These are phyloP conservation scores for Zoroaster sp. DNA, from an alignment of 53 echinoderm and acorn worm genomes.

Conservation along the genomic window DNA sequence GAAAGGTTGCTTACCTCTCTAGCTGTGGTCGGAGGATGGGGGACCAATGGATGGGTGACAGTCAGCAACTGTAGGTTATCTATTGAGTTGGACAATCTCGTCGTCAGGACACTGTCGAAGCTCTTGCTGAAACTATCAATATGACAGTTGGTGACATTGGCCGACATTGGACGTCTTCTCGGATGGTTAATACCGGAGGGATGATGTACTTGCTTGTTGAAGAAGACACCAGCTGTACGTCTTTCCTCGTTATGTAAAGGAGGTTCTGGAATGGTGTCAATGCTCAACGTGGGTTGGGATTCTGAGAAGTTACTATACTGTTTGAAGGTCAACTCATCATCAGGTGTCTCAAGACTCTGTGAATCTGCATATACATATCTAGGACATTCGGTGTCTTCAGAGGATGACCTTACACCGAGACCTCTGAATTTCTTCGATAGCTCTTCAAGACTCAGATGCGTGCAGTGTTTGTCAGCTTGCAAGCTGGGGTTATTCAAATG, in stretches of 20 bases:
- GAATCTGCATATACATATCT: not conserved
- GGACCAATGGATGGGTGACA: conserved; percentile 1
- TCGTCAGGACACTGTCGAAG: conserved; percentile 8
- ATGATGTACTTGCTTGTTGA: conserved; percentile 28
- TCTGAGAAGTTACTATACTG: not conserved
- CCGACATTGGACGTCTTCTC: conserved; percentile 26
- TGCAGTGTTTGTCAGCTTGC: not conserved
- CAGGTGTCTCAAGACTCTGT: not conserved
- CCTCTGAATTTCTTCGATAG: conserved; percentile 2
- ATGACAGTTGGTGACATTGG: not conserved
- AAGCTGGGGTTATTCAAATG: not conserved
- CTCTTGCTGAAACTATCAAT: conserved; percentile 14
- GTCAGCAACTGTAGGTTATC: conserved; percentile 3
- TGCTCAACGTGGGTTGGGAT: not conserved
- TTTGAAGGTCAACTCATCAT: not conserved
- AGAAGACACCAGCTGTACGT: not conserved
- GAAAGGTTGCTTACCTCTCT: conserved; percentile 2
- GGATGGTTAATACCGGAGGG: not conserved
- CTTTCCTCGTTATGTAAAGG: not conserved
- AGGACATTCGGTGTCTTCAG: not conserved
- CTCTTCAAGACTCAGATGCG: conserved; percentile 32
- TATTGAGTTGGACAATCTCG: not conserved
- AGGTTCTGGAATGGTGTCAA: not conserved
- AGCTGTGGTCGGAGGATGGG: conserved; percentile 19
- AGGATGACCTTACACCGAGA: not conserved